These are phyloP conservation scores for Drosophila neocordata DNA, from an alignment of 1,140 invertebrate genomes.

Conservation along the genomic window DNA sequence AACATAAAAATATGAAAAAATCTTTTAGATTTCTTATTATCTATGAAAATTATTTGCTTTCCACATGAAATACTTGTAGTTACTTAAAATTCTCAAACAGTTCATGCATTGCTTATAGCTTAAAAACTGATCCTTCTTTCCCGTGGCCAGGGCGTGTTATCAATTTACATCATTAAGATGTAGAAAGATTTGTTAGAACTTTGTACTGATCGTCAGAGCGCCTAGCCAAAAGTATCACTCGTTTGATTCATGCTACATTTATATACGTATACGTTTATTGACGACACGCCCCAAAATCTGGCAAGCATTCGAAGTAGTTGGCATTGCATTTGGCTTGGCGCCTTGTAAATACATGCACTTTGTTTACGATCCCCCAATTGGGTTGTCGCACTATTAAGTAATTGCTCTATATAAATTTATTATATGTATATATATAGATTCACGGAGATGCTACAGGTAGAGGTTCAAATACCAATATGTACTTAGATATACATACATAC, in stretches of 20 bases:
- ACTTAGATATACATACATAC: background rate
- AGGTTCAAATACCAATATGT: background rate
- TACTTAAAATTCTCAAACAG: background rate
- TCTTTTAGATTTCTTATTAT: too few species aligned
- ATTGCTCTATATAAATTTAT: conserved; percentile 52
- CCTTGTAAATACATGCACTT: conserved; percentile 27
- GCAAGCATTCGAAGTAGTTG: conserved; percentile 39
- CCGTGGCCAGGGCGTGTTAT: conserved; percentile 69
- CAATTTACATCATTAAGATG: conserved; percentile 38
- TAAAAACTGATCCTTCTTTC: background rate
- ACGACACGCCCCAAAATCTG: conserved; percentile 45
- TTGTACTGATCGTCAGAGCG: conserved; percentile 37
- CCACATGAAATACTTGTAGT: too few species aligned
- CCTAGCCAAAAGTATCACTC: conserved; percentile 63
- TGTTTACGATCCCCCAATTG: conserved; percentile 44
- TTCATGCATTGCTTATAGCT: background rate
- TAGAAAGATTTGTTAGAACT: conserved; percentile 31
- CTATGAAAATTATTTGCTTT: too few species aligned
- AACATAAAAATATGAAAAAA: too few species aligned
- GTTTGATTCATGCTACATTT: conserved; percentile 72
- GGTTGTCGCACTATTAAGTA: conserved; percentile 74
- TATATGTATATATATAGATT: conserved; percentile 50
- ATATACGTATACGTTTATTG: background rate
- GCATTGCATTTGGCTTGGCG: conserved; percentile 24
- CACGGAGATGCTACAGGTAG: conserved; percentile 14